These are phyloP conservation scores for Cuculus canorus DNA, from an alignment of 2,797 vertebrate species.

Conservation along the genomic window DNA sequence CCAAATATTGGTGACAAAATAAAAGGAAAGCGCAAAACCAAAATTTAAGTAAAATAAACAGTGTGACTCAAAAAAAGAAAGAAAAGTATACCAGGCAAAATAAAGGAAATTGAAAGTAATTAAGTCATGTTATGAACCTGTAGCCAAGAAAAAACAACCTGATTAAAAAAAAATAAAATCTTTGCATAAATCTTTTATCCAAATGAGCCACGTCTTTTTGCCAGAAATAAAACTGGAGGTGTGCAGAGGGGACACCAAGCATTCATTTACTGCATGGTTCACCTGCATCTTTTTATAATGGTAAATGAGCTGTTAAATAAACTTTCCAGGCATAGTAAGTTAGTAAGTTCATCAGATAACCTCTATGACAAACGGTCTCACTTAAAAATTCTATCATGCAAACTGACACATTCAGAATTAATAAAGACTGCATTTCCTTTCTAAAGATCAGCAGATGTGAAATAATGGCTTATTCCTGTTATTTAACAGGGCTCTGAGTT, in stretches of 20 bases:
- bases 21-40: neutral
- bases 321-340: slow-evolving; percentile 26
- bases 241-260: neutral
- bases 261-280: neutral
- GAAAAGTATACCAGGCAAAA: neutral
- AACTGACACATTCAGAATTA: slow-evolving; percentile 16
- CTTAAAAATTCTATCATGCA: slow-evolving; percentile 35
- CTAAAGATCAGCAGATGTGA: slow-evolving; percentile 65
- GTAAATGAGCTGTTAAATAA: slow-evolving; percentile 56
- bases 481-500: neutral
- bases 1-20: neutral
- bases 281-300: slow-evolving; percentile 54
- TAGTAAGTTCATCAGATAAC: slow-evolving; percentile 42
- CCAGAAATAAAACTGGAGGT: slow-evolving; percentile 31
- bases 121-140: neutral
- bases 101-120: neutral
- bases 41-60: neutral
- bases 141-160: neutral
- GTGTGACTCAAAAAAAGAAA: neutral
- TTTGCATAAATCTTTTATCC: too few relatives aligned
- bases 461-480: slow-evolving; percentile 43
- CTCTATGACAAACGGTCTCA: neutral
- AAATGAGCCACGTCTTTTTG: neutral
- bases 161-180: neutral
- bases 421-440: slow-evolving; percentile 18